Percentiles rank a stretch among this genome's conserved stretches.
phyloP scores from a whole-genome alignment of 2,797 vertebrate genomes.

The Manis crassicaudata region DNA sequence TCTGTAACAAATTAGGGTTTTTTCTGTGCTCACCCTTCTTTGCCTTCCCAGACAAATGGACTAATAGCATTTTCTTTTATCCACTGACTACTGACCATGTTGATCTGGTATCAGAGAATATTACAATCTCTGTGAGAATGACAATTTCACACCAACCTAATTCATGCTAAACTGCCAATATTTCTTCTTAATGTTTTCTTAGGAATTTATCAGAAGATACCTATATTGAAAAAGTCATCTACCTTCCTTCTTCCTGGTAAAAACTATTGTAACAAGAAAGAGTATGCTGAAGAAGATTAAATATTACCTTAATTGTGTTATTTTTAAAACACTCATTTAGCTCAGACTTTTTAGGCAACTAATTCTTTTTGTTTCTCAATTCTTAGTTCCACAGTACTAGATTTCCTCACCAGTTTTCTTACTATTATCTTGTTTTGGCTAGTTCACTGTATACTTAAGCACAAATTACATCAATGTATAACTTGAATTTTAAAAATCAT shows the following conservation, averaged over 20 bases:
- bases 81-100: not conserved
- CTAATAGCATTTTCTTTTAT: not conserved
- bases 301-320: not conserved
- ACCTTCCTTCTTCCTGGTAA: not conserved
- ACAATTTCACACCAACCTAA: not conserved
- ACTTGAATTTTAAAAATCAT: constrained; percentile 38
- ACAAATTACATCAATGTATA: constrained; percentile 40
- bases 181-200: constrained; percentile 41
- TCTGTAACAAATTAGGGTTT: not conserved
- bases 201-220: not conserved
- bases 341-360: not conserved
- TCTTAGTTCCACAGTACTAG: constrained; percentile 24
- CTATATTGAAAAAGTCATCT: not conserved
- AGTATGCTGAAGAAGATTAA: constrained; percentile 32
- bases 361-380: constrained; percentile 50
- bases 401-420: constrained; percentile 56
- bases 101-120: not conserved
- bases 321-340: constrained; percentile 12
- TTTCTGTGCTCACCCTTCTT: not conserved
- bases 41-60: not conserved
- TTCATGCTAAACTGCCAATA: not conserved
- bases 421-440: constrained; percentile 47
- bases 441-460: not conserved
- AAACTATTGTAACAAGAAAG: constrained; percentile 31
- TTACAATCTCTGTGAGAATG: not conserved